phyloP scores from a whole-genome alignment of 2,113 vertebrate species.

The Rhinolophus ferrumequinum region DNA sequence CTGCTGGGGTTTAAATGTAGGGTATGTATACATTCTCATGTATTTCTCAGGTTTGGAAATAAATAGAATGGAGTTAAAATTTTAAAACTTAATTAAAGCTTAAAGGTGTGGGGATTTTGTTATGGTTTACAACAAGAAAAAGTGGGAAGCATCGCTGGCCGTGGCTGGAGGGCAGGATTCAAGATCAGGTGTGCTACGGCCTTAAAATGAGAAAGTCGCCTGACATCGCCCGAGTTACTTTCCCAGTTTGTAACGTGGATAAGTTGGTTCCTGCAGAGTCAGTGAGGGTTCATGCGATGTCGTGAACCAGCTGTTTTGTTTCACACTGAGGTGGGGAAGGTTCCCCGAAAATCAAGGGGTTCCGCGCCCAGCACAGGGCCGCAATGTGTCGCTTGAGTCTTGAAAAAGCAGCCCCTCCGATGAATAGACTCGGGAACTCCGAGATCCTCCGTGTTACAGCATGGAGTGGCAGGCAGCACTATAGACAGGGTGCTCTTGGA shows the following conservation, averaged over 20 bases:
- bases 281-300: too few relatives aligned
- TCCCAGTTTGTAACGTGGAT: neutral
- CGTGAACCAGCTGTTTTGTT: neutral
- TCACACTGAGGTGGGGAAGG: neutral
- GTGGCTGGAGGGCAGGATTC: neutral
- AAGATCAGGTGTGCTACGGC: too few relatives aligned
- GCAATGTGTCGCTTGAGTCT: too few relatives aligned
- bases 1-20: fast-evolving
- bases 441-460: fast-evolving
- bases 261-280: too few relatives aligned
- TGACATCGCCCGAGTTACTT: neutral
- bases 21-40: fast-evolving
- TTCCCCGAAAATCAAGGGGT: too few relatives aligned
- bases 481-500: fast-evolving
- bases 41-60: neutral
- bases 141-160: neutral
- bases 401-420: neutral
- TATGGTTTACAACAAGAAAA: neutral
- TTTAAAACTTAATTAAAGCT: neutral
- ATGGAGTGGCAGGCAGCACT: fast-evolving
- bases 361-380: too few relatives aligned
- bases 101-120: neutral
- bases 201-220: neutral
- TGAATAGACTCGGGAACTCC: fast-evolving
- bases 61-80: neutral